Base-by-base conservation (phyloP, 1,140 invertebrate genomes). In the Scaptomyza montana region DNA sequence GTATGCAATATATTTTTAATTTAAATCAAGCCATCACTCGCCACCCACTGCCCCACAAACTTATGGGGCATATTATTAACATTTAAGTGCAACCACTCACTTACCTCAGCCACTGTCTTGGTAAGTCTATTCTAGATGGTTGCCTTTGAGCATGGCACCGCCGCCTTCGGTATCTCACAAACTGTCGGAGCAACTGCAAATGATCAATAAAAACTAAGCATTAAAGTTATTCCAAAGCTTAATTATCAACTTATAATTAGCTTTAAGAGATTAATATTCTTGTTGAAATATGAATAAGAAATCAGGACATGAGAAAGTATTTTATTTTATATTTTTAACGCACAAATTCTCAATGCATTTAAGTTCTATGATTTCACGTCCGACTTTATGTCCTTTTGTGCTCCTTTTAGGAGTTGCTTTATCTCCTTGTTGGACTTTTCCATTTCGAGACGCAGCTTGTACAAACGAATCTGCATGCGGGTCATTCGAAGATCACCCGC, bases 1-100 rank as follows among this genome's bases (percentile, higher is more conserved):
- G 86, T 89, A 84, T 89, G 84, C 84, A 87, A 87, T 87, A 87
- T 74, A 87, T 87, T 87, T 87, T 87, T 89, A 89, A 87, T 87
- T 87, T 87, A 87, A 87, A 87, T 84, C 84, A 87, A 87, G 84
- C 77, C 73, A 84, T 77, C 76, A 66, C 39, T n/a, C 39, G 12
- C 12, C 39, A n/a, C 55, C 63, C 64, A 19, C 47, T 43, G 36
- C 21, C 49, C 50, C 33, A 36, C 7, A 68, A 47, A 49, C 39
- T n/a, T 5, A 4, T 33, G 16, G 30, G 13, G 43, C 51, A 55
- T 39, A 36, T 59, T 89, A 82, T 87, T 71, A 89, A 79, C 73
- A 89, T 86, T 81, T 77, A 72, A 78, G 74, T 87, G 75, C 66
- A 87, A 47, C 55, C 1, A 62, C 76, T 46, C 61, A 68, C 57